phyloP scores from a whole-genome alignment of 1,140 invertebrate species.

The Drosophila nannoptera region DNA sequence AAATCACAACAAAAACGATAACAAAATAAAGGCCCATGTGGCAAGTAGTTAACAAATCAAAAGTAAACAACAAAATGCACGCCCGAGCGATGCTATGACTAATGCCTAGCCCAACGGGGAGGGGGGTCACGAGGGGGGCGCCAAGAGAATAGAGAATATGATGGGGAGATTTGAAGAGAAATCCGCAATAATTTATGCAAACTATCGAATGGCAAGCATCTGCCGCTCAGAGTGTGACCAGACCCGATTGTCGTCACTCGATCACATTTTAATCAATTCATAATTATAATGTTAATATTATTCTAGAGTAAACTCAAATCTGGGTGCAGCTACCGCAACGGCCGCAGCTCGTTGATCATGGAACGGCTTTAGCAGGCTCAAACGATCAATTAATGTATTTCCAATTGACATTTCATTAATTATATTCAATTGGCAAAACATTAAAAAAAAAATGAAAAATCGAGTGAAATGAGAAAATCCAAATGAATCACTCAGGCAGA shows the following conservation, averaged over 20 bases:
- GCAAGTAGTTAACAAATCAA: constrained; percentile 17
- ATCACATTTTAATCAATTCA: background rate
- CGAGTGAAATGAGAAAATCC: constrained; percentile 6
- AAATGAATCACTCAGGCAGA: background rate
- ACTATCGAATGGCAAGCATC: background rate
- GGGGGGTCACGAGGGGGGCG: background rate
- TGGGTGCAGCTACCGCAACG: constrained; percentile 30
- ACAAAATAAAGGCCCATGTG: constrained; percentile 27
- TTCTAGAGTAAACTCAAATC: constrained; percentile 1
- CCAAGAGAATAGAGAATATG: constrained; percentile 1
- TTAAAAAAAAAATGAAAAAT: background rate
- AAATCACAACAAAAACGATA: constrained; percentile 20
- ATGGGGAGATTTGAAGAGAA: background rate
- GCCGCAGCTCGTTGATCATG: constrained; percentile 12
- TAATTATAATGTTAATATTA: constrained; percentile 11
- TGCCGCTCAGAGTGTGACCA: background rate
- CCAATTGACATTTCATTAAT: constrained; percentile 57
- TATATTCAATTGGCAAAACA: constrained; percentile 45
- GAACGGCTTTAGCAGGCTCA: background rate
- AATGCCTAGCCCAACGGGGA: constrained; percentile 32
- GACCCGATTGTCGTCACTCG: background rate
- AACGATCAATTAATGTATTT: constrained; percentile 41
- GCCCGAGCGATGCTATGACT: constrained; percentile 49
- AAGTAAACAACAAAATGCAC: background rate
- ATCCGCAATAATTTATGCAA: constrained; percentile 3